Base-by-base conservation (phyloP, 2,113 vertebrate species). In the Tauraco erythrolophus region DNA sequence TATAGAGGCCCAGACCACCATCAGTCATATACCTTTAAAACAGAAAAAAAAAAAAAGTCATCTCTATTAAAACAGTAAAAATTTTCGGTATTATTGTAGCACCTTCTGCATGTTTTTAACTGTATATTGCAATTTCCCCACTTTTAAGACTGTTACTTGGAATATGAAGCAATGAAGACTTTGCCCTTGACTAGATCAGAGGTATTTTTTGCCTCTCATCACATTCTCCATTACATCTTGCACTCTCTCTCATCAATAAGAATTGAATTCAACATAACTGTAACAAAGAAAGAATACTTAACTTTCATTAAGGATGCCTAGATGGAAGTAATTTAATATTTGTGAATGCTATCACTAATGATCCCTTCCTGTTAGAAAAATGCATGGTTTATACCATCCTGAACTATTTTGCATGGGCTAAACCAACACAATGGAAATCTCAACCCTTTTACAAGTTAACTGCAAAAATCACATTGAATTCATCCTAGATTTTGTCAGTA, bases 11-110 rank as follows among this genome's bases (percentile, higher is more conserved):
- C 97, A 99, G 97, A 18, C 99, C 99, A 27, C 99, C 99, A 62
- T 99, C 99, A 0, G 99, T 99, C 99, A 99, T 98, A 88, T 99
- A 99, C 93, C 99, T 99, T 98, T 19, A 70, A 88, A 66, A 94
- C 13, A 90, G 33, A 50, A 25, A 57, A 78, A 10, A 48, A 10
- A 48, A 37, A 35, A 56, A 58, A 0, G 19, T 19, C 31, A 7
- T 0, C 5, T 4, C 88, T 17, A 80, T 53, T 3, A 7, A 19
- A 54, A 35, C 9, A 6, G 6, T 6, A 13, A 3, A 30, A 13
- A 7, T 14, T 7, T 3, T 7, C 22, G 8, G 0, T 2, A 0
- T 3, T 12, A 6, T 0, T 6, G 1, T 1, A 23, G 58, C 16
- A 16, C 31, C 2, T 15, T 16, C 58, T 15, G 25, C 4, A 2